Evolutionary conservation across 1,140 invertebrate species (phyloP), one percentile per base, ranked within the genome.

Genomic region (Riptortus pedestris): DNA sequence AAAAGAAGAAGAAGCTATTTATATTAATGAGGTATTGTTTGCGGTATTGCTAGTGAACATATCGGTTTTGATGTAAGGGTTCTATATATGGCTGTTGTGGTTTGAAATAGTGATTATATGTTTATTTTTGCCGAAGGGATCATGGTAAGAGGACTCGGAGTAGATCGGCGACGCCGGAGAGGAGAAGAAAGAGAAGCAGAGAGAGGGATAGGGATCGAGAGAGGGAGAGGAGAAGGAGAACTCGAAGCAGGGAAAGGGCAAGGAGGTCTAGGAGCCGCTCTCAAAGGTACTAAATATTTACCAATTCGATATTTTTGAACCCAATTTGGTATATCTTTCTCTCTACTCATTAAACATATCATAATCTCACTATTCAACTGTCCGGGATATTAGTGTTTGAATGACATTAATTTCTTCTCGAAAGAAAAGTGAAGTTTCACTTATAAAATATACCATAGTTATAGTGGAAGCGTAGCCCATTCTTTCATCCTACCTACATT

Each of bases 241-340:
- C 68, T 51, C 64, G 72, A 31, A 70, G 70, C 24, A 65, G 71
- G 61, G 66, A 69, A 28, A 67, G 70, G 63, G 55, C 59, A 22
- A 66, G 67, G 47, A 68, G 83, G 18, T 84, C 83, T 9, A 76
- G 83, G 62, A 85, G 83, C 68, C 77, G 82, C n/a, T n/a, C n/a
- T 66, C 83, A 83, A 20, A 76, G 81, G 48, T 75, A 62, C 51
- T 65, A 57, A 65, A 51, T 18, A 14, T 51, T 51, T 22, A 31
- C 20, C 5, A 14, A 45, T 27, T 45, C 27, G 2, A 12, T 55
- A 9, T 64, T 27, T 27, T 33, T 11, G 7, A 43, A 18, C 2
- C 22, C 20, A 59, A 47, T 26, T 51, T 63, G 24, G 2, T 61
- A 22, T 26, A 60, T 29, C 29, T 43, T 63, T 31, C 18, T 18